A percentile compares a stretch with the other conserved stretches of the same genome.
Evolutionary conservation across 2,113 vertebrate species (phyloP).

Genomic region (Rhinichthys klamathensis): DNA sequence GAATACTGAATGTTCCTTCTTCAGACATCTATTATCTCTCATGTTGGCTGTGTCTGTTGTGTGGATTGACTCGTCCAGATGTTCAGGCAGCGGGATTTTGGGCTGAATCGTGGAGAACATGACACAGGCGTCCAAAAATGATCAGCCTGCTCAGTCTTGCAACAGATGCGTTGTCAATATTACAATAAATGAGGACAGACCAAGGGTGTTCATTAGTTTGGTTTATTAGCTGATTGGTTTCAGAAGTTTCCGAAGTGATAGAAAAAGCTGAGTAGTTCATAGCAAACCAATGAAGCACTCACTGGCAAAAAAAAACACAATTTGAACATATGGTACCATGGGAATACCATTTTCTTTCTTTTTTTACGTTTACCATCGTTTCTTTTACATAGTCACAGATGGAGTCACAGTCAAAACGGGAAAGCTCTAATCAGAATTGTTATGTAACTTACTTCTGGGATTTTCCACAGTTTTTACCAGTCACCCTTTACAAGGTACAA

Average conservation of each 20-base stretch:
- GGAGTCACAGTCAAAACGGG: not conserved
- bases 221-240: slow-evolving; percentile 23
- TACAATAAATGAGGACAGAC: slow-evolving; percentile 59
- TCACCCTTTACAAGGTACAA: not conserved
- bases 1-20: not conserved
- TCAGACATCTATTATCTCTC: not conserved
- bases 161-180: slow-evolving; percentile 59
- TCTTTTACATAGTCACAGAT: not conserved
- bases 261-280: slow-evolving; percentile 40
- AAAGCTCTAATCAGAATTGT: not conserved
- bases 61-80: slow-evolving; percentile 68
- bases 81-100: slow-evolving; percentile 67
- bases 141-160: slow-evolving; percentile 14
- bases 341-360: not conserved
- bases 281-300: slow-evolving; percentile 31
- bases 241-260: slow-evolving; percentile 32
- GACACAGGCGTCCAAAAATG: slow-evolving; percentile 47
- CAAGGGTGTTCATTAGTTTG: slow-evolving; percentile 53
- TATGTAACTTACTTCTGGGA: not conserved
- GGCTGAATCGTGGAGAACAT: slow-evolving; percentile 68
- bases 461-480: not conserved
- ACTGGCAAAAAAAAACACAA: not conserved
- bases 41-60: not conserved
- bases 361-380: not conserved
- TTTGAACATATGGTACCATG: not conserved